Conservation (phyloP, 2,113 vertebrate species). For the Copsychus sechellarum region DNA sequence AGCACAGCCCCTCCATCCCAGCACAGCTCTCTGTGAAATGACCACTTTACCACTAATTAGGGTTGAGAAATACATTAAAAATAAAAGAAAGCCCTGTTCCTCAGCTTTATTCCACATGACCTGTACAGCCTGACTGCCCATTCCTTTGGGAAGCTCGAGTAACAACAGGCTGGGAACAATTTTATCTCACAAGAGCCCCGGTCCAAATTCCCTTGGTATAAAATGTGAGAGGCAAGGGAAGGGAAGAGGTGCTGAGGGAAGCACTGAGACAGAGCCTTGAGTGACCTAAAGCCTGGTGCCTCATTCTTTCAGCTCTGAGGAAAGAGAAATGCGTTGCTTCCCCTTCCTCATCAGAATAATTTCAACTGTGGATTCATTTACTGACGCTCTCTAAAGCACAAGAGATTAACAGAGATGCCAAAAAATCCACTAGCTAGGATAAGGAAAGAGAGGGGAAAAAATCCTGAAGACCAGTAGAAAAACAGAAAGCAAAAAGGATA, state of each 20-base stretch:
- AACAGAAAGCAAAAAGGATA: background rate
- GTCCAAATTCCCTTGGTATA: background rate
- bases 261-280: background rate
- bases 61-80: background rate
- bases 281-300: background rate
- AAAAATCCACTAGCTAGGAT: background rate
- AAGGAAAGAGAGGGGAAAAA: background rate
- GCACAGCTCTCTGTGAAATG: background rate
- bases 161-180: background rate
- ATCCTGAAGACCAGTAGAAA: background rate
- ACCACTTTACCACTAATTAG: background rate
- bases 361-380: background rate
- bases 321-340: background rate
- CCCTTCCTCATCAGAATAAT: background rate
- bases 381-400: background rate
- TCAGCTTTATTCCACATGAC: background rate
- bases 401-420: background rate
- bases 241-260: background rate
- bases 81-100: background rate
- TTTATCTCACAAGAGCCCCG: background rate
- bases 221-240: background rate
- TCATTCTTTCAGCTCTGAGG: background rate
- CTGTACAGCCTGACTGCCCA: background rate
- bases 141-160: background rate
- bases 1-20: background rate